Evolutionary conservation across 2,797 vertebrate species (phyloP), one percentile per base, ranked within the genome.

Genomic region (Pseudochirops corinnae): DNA sequence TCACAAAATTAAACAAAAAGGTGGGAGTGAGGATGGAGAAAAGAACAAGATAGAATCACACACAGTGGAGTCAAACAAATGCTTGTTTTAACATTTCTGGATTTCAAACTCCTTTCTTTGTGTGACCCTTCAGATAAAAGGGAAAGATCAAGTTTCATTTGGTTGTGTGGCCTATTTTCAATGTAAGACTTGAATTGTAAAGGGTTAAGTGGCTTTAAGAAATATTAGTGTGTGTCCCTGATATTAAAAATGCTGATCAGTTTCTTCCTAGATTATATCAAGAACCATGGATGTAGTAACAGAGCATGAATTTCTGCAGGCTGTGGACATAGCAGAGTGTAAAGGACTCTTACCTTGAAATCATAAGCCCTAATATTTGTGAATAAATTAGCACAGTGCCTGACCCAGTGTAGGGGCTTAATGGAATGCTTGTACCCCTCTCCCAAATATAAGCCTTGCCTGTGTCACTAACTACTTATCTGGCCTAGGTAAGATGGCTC

Each of bases 161-260:
- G 50, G 31, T 95, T 96, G 24, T 95, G 56, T 29, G 96, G 96
- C 91, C 52, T 93, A 82, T 97, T 97, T 96, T 97, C 94, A 96
- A 55, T 97, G 94, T 56, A 95, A 94, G 91, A 92, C n/a, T 91
- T 95, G 94, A 97, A 97, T 90, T 87, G 92, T 93, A 92, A 96
- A 96, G 29, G 28, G 93, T 56, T 95, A 94, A 57, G 95, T 92
- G 39, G 58, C 67, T 96, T 95, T 95, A 94, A 97, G 55, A 97
- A 96, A 93, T 95, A 95, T 56, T 93, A 93, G 94, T 93, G 50
- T 96, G 39, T 94, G 93, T 94, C 91, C n/a, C 92, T 55, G 91
- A 93, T 28, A 67, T 67, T 92, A 97, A 97, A 94, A 58, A 12
- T 95, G 50, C 96, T 55, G 53, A 11, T 55, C 10, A 55, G 53